Percentiles rank a stretch among this genome's conserved stretches.
Evolutionary conservation across 2,113 vertebrate genomes (phyloP).

Genomic region (Fukomys damarensis): DNA sequence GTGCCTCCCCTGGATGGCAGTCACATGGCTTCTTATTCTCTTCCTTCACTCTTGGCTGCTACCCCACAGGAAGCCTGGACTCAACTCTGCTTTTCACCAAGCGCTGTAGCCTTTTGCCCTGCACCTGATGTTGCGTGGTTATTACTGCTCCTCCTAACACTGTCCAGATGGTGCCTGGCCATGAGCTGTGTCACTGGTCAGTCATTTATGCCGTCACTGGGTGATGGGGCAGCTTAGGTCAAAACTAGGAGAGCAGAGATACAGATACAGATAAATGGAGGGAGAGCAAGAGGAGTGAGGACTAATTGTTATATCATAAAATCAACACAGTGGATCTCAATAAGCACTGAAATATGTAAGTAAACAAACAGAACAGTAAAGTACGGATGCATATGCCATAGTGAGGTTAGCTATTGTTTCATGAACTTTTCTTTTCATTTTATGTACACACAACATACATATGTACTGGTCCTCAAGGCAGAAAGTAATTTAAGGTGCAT

Average conservation of each 20-base stretch:
- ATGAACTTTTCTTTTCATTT: not conserved
- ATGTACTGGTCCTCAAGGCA: not conserved
- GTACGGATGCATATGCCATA: not conserved
- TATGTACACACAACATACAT: not conserved
- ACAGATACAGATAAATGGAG: not conserved
- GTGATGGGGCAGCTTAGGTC: not conserved
- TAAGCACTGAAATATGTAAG: not conserved
- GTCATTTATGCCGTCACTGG: not conserved
- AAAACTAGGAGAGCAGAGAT: not conserved
- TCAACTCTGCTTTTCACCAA: not conserved
- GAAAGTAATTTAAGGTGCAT: not conserved
- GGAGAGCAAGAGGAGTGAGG: not conserved
- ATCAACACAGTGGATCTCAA: not conserved
- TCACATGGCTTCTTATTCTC: not conserved
- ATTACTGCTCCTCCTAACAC: not conserved
- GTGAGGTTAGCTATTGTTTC: not conserved
- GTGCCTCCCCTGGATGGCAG: not conserved
- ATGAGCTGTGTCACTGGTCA: not conserved
- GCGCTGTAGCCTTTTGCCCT: not conserved
- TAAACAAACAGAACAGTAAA: not conserved
- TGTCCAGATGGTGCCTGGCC: not conserved
- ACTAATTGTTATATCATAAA: not conserved
- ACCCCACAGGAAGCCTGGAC: not conserved
- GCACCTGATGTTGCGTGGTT: not conserved
- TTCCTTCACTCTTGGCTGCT: not conserved